Evolutionary conservation across 2,113 vertebrate genomes (phyloP).

Genomic region (Nycticryphes semicollaris): DNA sequence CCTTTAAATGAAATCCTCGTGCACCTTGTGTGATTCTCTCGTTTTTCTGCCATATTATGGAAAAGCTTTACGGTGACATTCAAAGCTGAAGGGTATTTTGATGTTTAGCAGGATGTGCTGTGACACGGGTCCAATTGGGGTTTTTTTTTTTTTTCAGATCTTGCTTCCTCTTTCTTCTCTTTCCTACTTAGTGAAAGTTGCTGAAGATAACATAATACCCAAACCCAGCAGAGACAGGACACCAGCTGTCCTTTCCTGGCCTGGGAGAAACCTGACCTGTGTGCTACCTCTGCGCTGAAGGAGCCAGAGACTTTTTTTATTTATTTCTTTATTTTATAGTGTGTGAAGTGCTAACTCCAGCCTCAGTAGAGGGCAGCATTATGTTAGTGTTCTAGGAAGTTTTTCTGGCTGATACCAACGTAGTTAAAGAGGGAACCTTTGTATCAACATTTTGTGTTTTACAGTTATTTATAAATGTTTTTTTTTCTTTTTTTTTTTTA

Average conservation of each 20-base stretch:
- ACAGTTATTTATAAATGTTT: neutral
- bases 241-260: constrained; percentile 1
- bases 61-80: neutral
- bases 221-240: neutral
- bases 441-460: neutral
- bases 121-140: neutral
- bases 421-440: neutral
- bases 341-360: neutral
- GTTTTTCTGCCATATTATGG: neutral
- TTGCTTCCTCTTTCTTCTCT: neutral
- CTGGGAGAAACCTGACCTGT: neutral
- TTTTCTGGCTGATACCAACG: fast-evolving
- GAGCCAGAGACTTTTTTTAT: neutral
- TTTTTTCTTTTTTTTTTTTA: neutral
- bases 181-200: neutral
- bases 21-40: neutral
- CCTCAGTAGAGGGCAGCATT: constrained; percentile 68
- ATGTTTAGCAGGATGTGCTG: neutral
- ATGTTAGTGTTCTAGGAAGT: neutral
- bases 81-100: neutral
- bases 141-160: neutral
- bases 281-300: neutral
- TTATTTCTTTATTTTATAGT: neutral
- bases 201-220: neutral
- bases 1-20: neutral